phyloP scores from a whole-genome alignment of 2,888 invertebrate genomes.

The Hyles lineata region DNA sequence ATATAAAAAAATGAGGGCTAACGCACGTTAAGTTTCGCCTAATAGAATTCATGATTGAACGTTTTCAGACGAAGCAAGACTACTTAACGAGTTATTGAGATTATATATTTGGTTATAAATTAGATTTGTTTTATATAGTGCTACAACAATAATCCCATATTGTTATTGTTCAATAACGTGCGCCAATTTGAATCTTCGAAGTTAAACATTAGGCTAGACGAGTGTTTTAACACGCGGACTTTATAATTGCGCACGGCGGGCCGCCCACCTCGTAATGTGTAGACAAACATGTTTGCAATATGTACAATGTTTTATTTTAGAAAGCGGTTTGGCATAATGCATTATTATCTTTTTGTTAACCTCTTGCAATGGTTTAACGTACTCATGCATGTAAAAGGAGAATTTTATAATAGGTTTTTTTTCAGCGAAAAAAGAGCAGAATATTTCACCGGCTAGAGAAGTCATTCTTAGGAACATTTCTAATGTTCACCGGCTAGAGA shows the following conservation, averaged over 20 bases:
- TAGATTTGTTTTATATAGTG: neutral
- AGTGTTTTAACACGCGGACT: neutral
- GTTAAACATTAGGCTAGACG: conserved; percentile 14
- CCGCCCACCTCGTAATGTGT: conserved; percentile 11
- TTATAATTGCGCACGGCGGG: conserved; percentile 12
- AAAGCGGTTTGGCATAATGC: conserved; percentile 15
- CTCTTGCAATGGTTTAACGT: neutral
- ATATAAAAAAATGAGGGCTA: too few species aligned
- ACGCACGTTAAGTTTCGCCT: too few species aligned
- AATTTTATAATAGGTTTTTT: neutral
- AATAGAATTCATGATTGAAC: too few species aligned
- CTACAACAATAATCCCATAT: neutral
- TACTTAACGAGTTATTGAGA: neutral
- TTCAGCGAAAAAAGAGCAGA: too few species aligned
- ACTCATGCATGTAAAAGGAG: neutral
- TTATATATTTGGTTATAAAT: neutral
- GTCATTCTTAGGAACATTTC: too few species aligned
- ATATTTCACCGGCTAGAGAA: too few species aligned
- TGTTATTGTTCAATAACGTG: conserved; percentile 7
- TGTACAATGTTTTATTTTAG: conserved; percentile 23
- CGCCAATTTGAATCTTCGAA: neutral
- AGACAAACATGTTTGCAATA: conserved; percentile 1
- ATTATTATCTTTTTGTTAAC: conserved; percentile 2
- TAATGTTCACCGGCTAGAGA: too few species aligned
- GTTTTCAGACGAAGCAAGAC: too few species aligned